Evolutionary conservation across 2,797 vertebrate species (phyloP), one percentile per base, ranked within the genome.

Genomic region (Bovichtus diacanthus): DNA sequence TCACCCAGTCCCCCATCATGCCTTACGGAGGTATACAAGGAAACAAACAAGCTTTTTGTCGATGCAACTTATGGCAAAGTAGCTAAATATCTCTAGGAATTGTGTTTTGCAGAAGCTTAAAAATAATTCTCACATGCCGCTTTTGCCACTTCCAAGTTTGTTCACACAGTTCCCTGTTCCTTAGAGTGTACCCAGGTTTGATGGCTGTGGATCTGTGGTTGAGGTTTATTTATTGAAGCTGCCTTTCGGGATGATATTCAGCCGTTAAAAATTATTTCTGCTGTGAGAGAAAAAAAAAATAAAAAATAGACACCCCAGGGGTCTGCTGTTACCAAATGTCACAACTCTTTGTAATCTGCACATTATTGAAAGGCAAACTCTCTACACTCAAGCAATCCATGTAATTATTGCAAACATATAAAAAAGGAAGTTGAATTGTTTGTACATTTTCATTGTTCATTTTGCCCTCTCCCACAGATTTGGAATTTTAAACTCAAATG

Each of bases 181-280:
- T 46, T 31, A 12, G n/a, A 15, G 21, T 74, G 54, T 59, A 21
- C 10, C 5, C 19, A 27, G 29, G 27, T 39, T 19, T 61, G n/a
- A 68, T 60, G 4, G 41, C 13, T 60, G 13, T 31, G 15, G 21
- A 73, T 59, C 41, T 55, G 39, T 63, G 31, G 31, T 56, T 53
- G 34, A 29, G 7, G 19, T 67, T 36, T 39, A 21, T 70, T 62
- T 21, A n/a, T 44, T 53, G 16, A 67, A 62, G 44, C 50, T 75
- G 18, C 47, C 44, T 36, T 62, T 70, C 31, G 15, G 5, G 10
- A 29, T 38, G 18, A 65, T 5, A 61, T 19, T 66, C 16, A 36
- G 54, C 18, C 31, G n/a, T 10, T 27, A 19, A 39, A 55, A 10
- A 63, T n/a, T 0, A 61, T 66, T 34, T 78, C 11, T 29, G 43